These are phyloP conservation scores for Mycteria americana DNA, from an alignment of 2,797 vertebrate genomes.

Conservation along the genomic window DNA sequence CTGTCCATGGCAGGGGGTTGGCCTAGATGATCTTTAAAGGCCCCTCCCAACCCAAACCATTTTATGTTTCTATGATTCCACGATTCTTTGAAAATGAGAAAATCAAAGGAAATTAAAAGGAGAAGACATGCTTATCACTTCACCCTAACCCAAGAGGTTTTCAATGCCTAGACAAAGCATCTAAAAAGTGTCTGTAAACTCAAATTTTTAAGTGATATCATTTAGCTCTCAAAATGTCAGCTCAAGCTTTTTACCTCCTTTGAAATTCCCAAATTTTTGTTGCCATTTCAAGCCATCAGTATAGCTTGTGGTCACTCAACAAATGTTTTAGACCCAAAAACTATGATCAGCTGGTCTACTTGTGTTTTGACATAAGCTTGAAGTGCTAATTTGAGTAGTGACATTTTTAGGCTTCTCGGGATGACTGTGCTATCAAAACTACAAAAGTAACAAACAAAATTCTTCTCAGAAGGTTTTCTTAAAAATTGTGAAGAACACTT, in stretches of 20 bases:
- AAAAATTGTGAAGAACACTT: not conserved
- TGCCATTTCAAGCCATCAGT: not conserved
- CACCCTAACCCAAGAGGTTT: not conserved
- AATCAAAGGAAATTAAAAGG: not conserved
- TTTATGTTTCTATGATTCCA: not conserved
- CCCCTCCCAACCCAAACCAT: not conserved
- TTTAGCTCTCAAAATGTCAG: not conserved
- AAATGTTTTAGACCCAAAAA: not conserved
- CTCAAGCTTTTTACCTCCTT: not conserved
- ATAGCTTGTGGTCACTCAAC: not conserved
- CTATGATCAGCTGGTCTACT: not conserved
- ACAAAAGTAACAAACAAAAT: not conserved
- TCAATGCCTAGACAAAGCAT: not conserved
- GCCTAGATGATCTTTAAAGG: not conserved
- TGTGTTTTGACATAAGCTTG: not conserved
- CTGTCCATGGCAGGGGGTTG: not conserved
- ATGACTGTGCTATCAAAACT: not conserved
- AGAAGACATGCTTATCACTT: not conserved
- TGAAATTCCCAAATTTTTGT: not conserved
- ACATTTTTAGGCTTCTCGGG: not conserved
- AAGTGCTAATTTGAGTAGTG: not conserved
- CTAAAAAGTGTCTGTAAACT: not conserved
- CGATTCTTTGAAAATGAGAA: not conserved
- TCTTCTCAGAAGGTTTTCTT: not conserved
- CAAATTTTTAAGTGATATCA: not conserved